Conservation (phyloP, 2,113 vertebrate species). For the Condylura cristata region DNA sequence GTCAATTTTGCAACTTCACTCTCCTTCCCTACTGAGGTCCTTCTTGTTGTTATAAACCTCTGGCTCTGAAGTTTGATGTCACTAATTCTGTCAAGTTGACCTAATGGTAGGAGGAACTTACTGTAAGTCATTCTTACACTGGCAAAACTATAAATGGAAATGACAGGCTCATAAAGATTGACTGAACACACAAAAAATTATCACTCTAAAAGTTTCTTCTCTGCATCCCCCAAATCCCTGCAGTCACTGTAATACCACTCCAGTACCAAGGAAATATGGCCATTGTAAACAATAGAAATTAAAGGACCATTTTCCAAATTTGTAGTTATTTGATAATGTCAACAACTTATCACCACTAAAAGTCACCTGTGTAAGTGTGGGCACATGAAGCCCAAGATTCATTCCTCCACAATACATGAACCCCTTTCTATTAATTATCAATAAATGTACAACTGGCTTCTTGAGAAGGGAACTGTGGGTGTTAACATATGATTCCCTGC, state of each 20-base stretch:
- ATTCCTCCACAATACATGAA: background rate
- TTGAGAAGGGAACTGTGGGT: background rate
- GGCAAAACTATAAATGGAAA: background rate
- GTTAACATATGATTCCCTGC: background rate
- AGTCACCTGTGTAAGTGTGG: background rate
- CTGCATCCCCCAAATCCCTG: background rate
- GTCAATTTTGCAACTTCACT: background rate
- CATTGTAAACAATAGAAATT: no score
- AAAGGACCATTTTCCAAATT: background rate
- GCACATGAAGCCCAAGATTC: background rate
- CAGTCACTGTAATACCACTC: background rate
- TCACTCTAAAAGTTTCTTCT: background rate
- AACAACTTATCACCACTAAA: background rate
- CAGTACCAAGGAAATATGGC: background rate
- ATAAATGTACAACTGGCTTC: background rate
- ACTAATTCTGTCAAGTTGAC: background rate
- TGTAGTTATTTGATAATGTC: background rate
- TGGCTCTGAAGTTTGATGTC: background rate
- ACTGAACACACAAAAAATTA: background rate
- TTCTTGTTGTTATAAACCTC: background rate
- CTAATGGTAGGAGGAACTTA: background rate
- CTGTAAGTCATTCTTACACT: background rate
- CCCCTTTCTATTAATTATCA: background rate
- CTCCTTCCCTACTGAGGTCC: background rate
- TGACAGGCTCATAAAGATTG: background rate